Percentiles rank a stretch among this genome's conserved stretches.
Conservation (phyloP, 2,113 vertebrate genomes). For the Mustela lutreola region DNA sequence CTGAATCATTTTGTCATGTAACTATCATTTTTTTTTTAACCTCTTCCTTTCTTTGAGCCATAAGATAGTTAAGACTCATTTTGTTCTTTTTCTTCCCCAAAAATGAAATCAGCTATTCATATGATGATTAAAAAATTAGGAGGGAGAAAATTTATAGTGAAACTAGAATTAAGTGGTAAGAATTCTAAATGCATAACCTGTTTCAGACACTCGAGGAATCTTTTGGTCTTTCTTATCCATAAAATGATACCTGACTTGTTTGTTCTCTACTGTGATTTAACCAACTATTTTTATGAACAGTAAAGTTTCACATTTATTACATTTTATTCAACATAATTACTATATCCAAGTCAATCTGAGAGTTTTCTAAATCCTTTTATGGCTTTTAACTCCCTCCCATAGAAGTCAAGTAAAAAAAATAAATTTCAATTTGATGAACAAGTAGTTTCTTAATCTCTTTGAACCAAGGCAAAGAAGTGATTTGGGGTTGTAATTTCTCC, state of each 20-base stretch:
- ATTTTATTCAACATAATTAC: neutral
- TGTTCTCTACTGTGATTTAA: neutral
- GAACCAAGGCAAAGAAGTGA: conserved; percentile 46
- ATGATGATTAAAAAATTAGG: neutral
- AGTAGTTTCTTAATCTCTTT: conserved; percentile 68
- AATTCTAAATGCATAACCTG: neutral
- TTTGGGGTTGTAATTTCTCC: conserved; percentile 66
- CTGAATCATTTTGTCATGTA: neutral
- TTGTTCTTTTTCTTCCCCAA: neutral
- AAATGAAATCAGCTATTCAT: neutral
- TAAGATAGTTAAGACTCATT: neutral
- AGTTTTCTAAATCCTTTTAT: neutral
- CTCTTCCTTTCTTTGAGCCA: neutral
- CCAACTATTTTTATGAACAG: neutral
- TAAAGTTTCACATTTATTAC: neutral
- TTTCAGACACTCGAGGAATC: neutral
- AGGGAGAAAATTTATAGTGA: neutral
- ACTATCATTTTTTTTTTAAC: neutral
- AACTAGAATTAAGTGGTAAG: neutral
- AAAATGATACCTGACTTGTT: neutral
- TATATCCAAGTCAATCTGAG: neutral
- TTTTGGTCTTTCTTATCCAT: neutral
- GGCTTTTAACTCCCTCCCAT: neutral
- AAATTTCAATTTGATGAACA: conserved; percentile 46
- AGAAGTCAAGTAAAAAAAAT: conserved; percentile 45